Conservation (phyloP, 2,888 invertebrate species). For the Criorhina ranunculi region DNA sequence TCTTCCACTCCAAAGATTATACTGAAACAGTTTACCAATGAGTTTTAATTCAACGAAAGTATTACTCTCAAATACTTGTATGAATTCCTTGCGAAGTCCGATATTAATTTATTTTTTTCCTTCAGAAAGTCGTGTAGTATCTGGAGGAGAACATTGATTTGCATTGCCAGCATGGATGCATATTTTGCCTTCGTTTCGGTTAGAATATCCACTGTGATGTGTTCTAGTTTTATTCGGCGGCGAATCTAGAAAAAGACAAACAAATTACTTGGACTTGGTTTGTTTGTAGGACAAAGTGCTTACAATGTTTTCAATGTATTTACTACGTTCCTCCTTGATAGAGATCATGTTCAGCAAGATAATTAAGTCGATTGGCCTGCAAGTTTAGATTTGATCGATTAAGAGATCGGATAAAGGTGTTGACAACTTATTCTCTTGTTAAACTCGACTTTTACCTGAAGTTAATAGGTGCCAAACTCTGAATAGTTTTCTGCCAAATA, state of each 20-base stretch:
- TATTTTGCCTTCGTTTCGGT: constrained; percentile 86
- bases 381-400: neutral
- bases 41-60: neutral
- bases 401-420: no score
- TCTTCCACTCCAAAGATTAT: constrained; percentile 82
- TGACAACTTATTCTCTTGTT: neutral
- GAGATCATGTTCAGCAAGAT: constrained; percentile 88
- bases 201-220: constrained; percentile 86
- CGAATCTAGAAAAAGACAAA: constrained; percentile 79
- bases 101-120: constrained; percentile 85
- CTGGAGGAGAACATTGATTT: constrained; percentile 86
- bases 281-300: constrained; percentile 82
- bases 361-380: constrained; percentile 88
- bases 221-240: constrained; percentile 87
- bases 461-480: constrained; percentile 76
- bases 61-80: constrained; percentile 84
- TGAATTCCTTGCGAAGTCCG: constrained; percentile 87
- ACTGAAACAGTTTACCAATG: constrained; percentile 71
- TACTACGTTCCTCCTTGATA: constrained; percentile 87
- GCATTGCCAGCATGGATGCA: constrained; percentile 86
- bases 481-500: constrained; percentile 81
- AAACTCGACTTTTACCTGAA: constrained; percentile 77
- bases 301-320: constrained; percentile 87
- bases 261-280: neutral
- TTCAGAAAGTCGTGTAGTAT: constrained; percentile 86